phyloP scores from a whole-genome alignment of 1,140 invertebrate species.

The Theocolax elegans region DNA sequence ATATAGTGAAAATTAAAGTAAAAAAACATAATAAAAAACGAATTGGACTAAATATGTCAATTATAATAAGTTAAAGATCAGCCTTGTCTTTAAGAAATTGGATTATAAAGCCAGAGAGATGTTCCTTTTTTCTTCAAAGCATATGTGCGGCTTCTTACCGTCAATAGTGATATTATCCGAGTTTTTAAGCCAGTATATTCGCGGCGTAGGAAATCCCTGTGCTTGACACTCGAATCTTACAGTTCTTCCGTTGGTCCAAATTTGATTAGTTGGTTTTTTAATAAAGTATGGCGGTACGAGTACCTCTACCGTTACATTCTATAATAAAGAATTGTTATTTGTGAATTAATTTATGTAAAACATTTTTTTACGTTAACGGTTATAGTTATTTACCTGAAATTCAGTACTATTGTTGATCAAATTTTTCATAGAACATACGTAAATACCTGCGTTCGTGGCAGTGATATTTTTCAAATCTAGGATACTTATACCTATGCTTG shows the following conservation, averaged over 20 bases:
- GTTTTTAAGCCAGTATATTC: slow-evolving; percentile 78
- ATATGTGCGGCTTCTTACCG: slow-evolving; percentile 59
- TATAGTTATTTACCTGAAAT: slow-evolving; percentile 60
- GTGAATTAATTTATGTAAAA: background rate
- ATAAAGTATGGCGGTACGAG: slow-evolving; percentile 71
- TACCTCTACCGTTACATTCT: slow-evolving; percentile 69
- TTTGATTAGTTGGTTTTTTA: slow-evolving; percentile 69
- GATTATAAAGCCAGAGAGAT: slow-evolving; percentile 8
- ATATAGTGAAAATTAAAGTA: too few species aligned
- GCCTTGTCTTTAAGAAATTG: slow-evolving; percentile 5
- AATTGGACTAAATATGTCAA: slow-evolving; percentile 27
- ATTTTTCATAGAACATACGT: slow-evolving; percentile 69
- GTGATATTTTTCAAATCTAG: slow-evolving; percentile 65
- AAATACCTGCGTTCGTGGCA: slow-evolving; percentile 68
- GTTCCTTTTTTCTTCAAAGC: slow-evolving; percentile 4
- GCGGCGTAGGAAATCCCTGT: slow-evolving; percentile 73
- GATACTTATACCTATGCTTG: slow-evolving; percentile 58
- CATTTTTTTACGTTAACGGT: too few species aligned
- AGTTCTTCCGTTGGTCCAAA: slow-evolving; percentile 75
- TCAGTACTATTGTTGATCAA: slow-evolving; percentile 57
- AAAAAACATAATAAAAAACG: slow-evolving; percentile 14
- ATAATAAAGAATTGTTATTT: background rate
- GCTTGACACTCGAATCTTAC: slow-evolving; percentile 78
- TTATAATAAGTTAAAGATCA: slow-evolving; percentile 14
- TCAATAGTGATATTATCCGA: slow-evolving; percentile 70